Evolutionary conservation across 2,797 vertebrate species (phyloP).

Genomic region (Gallinago solitaria): DNA sequence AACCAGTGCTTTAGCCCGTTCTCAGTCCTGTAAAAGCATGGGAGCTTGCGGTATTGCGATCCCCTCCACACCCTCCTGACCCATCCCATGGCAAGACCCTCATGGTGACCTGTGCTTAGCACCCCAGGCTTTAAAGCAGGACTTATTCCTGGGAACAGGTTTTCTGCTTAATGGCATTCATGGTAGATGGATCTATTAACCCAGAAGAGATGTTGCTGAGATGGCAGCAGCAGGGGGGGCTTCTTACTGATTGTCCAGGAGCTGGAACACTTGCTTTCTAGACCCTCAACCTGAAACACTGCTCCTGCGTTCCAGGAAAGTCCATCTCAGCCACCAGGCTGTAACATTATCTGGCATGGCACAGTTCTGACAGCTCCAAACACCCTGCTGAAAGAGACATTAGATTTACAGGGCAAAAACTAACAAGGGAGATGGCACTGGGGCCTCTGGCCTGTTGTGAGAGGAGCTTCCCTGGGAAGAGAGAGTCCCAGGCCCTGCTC

Average conservation of each 20-base stretch:
- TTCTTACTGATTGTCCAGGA: background rate
- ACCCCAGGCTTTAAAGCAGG: background rate
- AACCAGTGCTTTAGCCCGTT: accelerated
- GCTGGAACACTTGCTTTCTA: background rate
- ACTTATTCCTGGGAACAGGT: background rate
- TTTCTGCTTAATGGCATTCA: background rate
- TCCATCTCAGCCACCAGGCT: background rate
- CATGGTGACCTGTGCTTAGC: background rate
- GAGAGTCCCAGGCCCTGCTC: background rate
- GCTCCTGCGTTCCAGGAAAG: background rate
- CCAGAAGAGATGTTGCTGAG: background rate
- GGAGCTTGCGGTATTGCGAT: background rate
- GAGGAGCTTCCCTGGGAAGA: background rate
- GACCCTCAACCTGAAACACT: background rate
- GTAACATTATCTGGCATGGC: background rate
- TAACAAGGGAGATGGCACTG: background rate
- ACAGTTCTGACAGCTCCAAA: background rate
- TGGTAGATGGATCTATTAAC: background rate
- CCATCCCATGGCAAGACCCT: background rate
- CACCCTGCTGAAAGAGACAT: background rate
- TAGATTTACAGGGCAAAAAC: background rate
- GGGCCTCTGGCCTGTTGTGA: background rate
- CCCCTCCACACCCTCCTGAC: background rate
- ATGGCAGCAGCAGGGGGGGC: background rate
- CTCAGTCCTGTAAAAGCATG: background rate